These are phyloP conservation scores for Pheosia gnoma DNA, from an alignment of 2,888 invertebrate species.

Conservation along the genomic window DNA sequence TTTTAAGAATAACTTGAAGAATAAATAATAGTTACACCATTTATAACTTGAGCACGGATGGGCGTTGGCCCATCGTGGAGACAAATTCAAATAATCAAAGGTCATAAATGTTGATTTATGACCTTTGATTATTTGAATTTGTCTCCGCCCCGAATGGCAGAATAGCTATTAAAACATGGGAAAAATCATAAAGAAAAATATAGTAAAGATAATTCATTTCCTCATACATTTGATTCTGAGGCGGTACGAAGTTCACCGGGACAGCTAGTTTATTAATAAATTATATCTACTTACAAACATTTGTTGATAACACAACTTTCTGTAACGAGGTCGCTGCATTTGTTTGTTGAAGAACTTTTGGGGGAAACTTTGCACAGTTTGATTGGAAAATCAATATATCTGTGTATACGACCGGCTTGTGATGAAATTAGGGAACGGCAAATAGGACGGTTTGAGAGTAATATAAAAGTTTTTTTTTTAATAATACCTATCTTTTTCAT, in stretches of 20 bases:
- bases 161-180: no score
- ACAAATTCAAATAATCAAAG: no score
- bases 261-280: conserved; percentile 29
- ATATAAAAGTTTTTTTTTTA: background rate
- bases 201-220: no score
- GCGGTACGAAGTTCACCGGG: no score
- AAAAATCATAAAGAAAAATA: no score
- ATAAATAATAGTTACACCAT: background rate
- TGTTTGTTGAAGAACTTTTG: conserved; percentile 21
- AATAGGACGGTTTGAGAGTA: background rate
- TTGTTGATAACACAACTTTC: conserved; percentile 28
- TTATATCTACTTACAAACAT: conserved; percentile 32
- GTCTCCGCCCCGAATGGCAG: no score
- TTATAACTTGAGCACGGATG: no score
- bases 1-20: conserved; percentile 25
- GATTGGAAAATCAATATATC: conserved; percentile 26
- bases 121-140: no score
- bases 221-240: no score
- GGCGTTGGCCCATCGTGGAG: no score
- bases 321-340: conserved; percentile 34
- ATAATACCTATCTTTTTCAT: no score
- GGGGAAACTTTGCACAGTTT: conserved; percentile 19
- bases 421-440: background rate
- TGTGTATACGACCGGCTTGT: conserved; percentile 13
- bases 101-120: no score